Evolutionary conservation across 2,113 vertebrate genomes (phyloP).

Genomic region (Oncorhynchus kisutch): DNA sequence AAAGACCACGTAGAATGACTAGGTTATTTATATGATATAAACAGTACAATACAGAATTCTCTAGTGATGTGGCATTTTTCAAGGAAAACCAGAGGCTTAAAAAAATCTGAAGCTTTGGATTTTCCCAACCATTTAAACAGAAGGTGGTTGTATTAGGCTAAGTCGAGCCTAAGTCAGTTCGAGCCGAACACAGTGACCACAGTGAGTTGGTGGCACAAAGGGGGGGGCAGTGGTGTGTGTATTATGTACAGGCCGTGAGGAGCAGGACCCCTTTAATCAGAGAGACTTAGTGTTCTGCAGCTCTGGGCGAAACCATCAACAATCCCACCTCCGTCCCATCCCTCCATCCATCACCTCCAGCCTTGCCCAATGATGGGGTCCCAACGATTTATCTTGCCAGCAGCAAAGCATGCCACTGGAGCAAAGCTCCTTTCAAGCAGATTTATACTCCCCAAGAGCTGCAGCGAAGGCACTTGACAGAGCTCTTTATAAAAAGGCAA

Average conservation of each 20-base stretch:
- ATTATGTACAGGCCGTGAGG: slow-evolving; percentile 2
- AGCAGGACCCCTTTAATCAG: slow-evolving; percentile 58
- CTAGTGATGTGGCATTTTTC: neutral
- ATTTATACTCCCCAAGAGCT: slow-evolving; percentile 62
- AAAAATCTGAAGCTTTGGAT: no score
- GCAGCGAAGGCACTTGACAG: slow-evolving; percentile 57
- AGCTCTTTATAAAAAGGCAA: slow-evolving; percentile 62
- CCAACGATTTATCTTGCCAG: slow-evolving; percentile 58
- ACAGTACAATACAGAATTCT: no score
- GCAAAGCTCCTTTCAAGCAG: slow-evolving; percentile 66
- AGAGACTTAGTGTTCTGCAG: slow-evolving; percentile 56
- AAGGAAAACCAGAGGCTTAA: no score
- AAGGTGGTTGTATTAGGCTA: no score
- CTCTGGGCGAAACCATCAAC: slow-evolving; percentile 49
- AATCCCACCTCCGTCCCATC: slow-evolving; percentile 29
- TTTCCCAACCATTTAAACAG: neutral
- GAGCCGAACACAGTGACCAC: neutral
- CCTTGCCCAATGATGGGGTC: slow-evolving; percentile 13
- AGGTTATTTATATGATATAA: no score
- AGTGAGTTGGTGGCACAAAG: slow-evolving; percentile 6
- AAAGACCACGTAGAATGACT: no score
- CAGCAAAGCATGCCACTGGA: slow-evolving; percentile 59
- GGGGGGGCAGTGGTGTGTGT: slow-evolving; percentile 6
- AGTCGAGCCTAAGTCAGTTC: no score
- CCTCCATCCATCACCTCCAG: slow-evolving; percentile 41